These are phyloP conservation scores for Huso huso DNA, from an alignment of 2,797 vertebrate species.

Conservation along the genomic window DNA sequence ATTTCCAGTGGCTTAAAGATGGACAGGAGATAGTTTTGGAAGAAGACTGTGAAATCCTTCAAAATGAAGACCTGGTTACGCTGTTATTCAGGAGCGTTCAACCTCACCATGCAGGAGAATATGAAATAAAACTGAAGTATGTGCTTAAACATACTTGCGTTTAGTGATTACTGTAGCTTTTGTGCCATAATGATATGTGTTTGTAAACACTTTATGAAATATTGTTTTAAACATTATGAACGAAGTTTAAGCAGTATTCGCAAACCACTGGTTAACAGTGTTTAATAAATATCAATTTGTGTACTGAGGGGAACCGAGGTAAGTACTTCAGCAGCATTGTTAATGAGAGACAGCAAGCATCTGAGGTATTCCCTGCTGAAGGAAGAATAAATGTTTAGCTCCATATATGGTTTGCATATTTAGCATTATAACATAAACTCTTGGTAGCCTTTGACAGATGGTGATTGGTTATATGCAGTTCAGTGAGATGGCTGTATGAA, in stretches of 20 bases:
- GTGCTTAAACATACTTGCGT: slow-evolving; percentile 17
- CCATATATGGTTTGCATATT: slow-evolving; percentile 55
- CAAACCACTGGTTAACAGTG: no score
- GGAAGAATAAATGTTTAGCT: slow-evolving; percentile 51
- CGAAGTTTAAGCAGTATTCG: neutral
- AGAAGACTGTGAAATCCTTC: slow-evolving; percentile 65
- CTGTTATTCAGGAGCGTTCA: slow-evolving; percentile 74
- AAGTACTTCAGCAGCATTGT: slow-evolving; percentile 27
- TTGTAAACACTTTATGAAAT: neutral
- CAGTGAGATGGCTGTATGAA: slow-evolving; percentile 29
- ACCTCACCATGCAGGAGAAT: slow-evolving; percentile 68
- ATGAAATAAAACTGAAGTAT: slow-evolving; percentile 79
- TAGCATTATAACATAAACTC: slow-evolving; percentile 60
- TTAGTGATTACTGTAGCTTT: neutral
- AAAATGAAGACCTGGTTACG: slow-evolving; percentile 82
- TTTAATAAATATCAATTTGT: slow-evolving; percentile 1
- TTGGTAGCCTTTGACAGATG: slow-evolving; percentile 23
- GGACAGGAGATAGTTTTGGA: slow-evolving; percentile 55
- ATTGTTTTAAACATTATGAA: neutral
- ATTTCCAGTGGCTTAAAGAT: slow-evolving; percentile 71
- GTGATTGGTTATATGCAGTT: slow-evolving; percentile 20
- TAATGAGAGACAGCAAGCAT: slow-evolving; percentile 48
- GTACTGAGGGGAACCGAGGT: slow-evolving; percentile 14
- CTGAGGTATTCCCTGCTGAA: slow-evolving; percentile 39
- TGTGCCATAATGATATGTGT: neutral